Conservation (phyloP, 1,140 invertebrate genomes). For the Trichonephila clavipes region DNA sequence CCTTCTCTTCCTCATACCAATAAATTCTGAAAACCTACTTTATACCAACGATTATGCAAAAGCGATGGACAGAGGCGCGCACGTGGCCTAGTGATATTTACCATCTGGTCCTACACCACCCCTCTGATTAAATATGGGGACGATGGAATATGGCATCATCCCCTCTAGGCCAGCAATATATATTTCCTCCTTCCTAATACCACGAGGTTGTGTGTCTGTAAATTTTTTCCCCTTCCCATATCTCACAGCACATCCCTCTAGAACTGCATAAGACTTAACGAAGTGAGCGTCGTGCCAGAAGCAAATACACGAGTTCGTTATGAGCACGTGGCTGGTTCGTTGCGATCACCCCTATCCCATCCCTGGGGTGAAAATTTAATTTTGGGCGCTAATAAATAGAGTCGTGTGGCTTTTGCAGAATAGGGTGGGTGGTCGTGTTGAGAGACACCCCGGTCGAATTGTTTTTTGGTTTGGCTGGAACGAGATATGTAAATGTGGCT, state of each 20-base stretch:
- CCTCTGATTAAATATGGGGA: constrained; percentile 30
- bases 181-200: constrained; percentile 22
- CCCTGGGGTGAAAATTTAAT: constrained; percentile 29
- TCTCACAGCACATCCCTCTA: background rate
- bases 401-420: constrained; percentile 12
- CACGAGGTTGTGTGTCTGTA: background rate
- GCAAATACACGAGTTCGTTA: constrained; percentile 30
- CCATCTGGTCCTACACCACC: constrained; percentile 14
- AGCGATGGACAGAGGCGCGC: background rate
- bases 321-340: constrained; percentile 7
- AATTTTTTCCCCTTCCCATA: constrained; percentile 10
- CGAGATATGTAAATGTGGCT: constrained; percentile 9
- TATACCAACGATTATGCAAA: background rate
- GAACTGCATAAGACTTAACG: background rate
- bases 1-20: background rate
- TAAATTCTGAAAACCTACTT: background rate
- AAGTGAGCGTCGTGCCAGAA: background rate
- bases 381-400: constrained; percentile 27
- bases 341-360: background rate
- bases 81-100: constrained; percentile 45
- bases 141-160: constrained; percentile 9
- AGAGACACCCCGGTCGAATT: background rate
- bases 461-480: background rate
- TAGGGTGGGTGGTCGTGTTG: background rate
- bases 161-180: background rate